A percentile compares a stretch with the other conserved stretches of the same genome.
Evolutionary conservation across 2,797 vertebrate species (phyloP).

Genomic region (Halcyon leucocephala): DNA sequence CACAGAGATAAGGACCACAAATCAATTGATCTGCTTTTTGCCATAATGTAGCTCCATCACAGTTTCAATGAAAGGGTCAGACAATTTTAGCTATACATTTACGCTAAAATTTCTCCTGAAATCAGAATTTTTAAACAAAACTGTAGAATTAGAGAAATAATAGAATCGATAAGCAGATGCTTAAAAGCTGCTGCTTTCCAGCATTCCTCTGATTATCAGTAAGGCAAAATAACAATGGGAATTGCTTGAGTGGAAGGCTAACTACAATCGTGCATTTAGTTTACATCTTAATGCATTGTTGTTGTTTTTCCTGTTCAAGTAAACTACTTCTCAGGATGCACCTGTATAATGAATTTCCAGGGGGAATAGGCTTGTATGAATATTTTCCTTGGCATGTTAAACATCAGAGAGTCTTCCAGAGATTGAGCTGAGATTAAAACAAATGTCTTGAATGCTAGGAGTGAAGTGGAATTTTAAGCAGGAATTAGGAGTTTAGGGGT

Average conservation of each 20-base stretch:
- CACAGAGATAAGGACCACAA: not conserved
- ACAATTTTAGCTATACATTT: constrained; percentile 7
- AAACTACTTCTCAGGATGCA: constrained; percentile 14
- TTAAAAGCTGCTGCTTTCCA: constrained; percentile 5
- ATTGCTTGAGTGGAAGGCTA: not conserved
- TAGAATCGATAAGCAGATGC: constrained; percentile 15
- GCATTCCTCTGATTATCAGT: not conserved
- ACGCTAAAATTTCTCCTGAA: not conserved
- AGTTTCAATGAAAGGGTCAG: constrained; percentile 28
- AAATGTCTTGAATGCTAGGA: not conserved
- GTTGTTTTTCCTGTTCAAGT: constrained; percentile 17
- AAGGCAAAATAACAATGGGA: constrained; percentile 21
- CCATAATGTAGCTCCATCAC: not conserved
- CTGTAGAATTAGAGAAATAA: constrained; percentile 29
- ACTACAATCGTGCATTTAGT: constrained; percentile 5
- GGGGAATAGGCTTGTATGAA: not conserved
- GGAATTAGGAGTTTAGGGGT: not conserved
- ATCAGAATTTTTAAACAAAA: constrained; percentile 37
- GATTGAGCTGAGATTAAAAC: not conserved
- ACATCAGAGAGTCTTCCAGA: not conserved
- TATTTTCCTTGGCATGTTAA: not conserved
- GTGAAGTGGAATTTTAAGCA: not conserved
- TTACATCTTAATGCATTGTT: constrained; percentile 35
- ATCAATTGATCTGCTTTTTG: not conserved
- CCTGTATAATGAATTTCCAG: constrained; percentile 24